Conservation (phyloP, 2,113 vertebrate genomes). For the Catharus fuscescens region DNA sequence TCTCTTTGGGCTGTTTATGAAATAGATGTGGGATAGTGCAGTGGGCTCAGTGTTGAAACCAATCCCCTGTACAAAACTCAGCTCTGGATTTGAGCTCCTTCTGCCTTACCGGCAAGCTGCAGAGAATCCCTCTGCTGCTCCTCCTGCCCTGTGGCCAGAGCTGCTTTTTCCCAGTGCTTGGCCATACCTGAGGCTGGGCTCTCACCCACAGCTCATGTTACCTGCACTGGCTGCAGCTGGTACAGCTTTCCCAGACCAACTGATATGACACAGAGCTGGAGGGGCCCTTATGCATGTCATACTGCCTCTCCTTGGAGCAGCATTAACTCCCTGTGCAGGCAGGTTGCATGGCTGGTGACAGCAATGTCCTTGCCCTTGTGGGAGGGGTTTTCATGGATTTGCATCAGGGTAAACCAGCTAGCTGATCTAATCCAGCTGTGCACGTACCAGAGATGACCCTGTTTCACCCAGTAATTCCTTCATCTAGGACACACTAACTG, state of each 20-base stretch:
- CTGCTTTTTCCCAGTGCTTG: neutral
- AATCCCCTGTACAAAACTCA: neutral
- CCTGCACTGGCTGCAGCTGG: neutral
- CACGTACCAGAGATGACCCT: neutral
- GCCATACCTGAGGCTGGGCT: neutral
- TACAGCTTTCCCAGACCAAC: neutral
- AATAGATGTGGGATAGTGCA: neutral
- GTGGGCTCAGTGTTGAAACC: neutral
- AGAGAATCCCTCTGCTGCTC: neutral
- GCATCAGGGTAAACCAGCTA: neutral
- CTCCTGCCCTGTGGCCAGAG: neutral
- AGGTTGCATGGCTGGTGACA: neutral
- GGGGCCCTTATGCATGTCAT: accelerated
- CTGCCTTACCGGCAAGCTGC: neutral
- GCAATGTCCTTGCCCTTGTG: neutral
- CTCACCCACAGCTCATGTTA: accelerated
- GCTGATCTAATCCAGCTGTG: neutral
- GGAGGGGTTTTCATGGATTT: neutral
- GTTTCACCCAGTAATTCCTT: neutral
- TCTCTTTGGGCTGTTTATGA: neutral
- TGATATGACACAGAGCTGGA: neutral
- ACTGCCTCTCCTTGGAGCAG: neutral
- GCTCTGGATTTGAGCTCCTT: neutral
- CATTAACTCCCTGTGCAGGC: neutral
- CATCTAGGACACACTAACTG: neutral